phyloP scores from a whole-genome alignment of 2,888 invertebrate species.

The Erannis defoliaria region DNA sequence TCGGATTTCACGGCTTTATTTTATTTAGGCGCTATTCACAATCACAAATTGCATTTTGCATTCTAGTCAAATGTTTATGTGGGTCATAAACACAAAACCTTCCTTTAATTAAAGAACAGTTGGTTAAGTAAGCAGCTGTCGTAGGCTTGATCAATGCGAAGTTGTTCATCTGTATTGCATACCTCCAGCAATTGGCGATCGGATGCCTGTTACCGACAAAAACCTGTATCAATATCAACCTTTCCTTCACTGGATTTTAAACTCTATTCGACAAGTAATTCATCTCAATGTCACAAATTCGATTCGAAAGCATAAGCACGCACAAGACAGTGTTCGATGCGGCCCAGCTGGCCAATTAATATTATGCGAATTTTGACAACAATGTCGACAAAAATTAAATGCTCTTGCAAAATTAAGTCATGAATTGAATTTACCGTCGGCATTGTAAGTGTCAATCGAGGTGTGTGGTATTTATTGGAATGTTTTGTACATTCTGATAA shows the following conservation, averaged over 20 bases:
- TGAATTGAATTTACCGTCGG: slow-evolving; percentile 2
- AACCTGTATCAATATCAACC: background rate
- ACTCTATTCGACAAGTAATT: background rate
- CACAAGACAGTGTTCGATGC: too few relatives aligned
- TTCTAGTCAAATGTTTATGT: too few relatives aligned
- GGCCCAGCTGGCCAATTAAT: slow-evolving; percentile 14
- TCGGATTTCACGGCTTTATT: too few relatives aligned
- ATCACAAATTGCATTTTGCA: too few relatives aligned
- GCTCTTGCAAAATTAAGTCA: slow-evolving; percentile 15
- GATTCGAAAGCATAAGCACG: background rate
- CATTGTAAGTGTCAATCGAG: background rate
- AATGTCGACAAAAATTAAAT: slow-evolving; percentile 1
- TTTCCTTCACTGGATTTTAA: background rate
- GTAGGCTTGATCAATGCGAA: slow-evolving; percentile 15
- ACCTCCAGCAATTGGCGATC: slow-evolving; percentile 27
- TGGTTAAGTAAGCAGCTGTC: slow-evolving; percentile 4
- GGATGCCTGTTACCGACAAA: slow-evolving; percentile 38
- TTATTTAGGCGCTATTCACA: too few relatives aligned
- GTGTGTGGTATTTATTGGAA: slow-evolving; percentile 4
- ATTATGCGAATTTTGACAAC: slow-evolving; percentile 4
- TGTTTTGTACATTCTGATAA: background rate
- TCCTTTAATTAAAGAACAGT: background rate
- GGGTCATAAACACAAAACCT: background rate
- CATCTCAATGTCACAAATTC: background rate
- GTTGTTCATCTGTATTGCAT: slow-evolving; percentile 17